phyloP scores from a whole-genome alignment of 37 sponge, comb jelly and placozoan genomes.

The Crambe crambe region DNA sequence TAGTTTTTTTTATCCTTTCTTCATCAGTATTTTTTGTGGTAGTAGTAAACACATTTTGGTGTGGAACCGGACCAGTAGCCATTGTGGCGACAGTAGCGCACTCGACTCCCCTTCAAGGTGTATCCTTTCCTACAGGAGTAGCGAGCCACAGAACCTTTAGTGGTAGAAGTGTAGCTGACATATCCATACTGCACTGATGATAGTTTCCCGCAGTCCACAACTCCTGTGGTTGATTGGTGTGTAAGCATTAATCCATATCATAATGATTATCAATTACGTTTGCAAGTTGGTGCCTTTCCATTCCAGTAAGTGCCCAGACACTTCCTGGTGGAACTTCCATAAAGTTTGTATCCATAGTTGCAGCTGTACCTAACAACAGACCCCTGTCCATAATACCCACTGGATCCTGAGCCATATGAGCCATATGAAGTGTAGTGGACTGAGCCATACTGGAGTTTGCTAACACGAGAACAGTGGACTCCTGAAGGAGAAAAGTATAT shows the following conservation, averaged over 20 bases:
- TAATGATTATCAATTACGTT: neutral
- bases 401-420: too few species aligned
- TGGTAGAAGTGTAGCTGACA: neutral
- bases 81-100: neutral
- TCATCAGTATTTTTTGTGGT: too few species aligned
- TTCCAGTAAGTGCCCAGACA: conserved; percentile 22
- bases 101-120: neutral
- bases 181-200: neutral
- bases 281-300: conserved; percentile 6
- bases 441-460: neutral
- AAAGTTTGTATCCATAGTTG: conserved; percentile 9
- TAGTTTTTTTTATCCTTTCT: too few species aligned
- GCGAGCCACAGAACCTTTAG: conserved; percentile 11
- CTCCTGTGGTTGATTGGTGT: too few species aligned
- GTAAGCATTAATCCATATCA: too few species aligned
- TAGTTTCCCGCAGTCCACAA: neutral
- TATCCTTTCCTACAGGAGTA: conserved; percentile 40
- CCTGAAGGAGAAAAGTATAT: neutral
- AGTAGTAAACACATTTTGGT: conserved; percentile 18
- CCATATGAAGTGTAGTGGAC: too few species aligned
- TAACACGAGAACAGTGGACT: neutral
- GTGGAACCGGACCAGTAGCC: conserved; percentile 7
- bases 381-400: too few species aligned
- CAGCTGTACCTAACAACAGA: conserved; percentile 40
- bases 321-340: neutral